These are phyloP conservation scores for Channa maculata DNA, from an alignment of 2,113 vertebrate genomes.

Conservation along the genomic window DNA sequence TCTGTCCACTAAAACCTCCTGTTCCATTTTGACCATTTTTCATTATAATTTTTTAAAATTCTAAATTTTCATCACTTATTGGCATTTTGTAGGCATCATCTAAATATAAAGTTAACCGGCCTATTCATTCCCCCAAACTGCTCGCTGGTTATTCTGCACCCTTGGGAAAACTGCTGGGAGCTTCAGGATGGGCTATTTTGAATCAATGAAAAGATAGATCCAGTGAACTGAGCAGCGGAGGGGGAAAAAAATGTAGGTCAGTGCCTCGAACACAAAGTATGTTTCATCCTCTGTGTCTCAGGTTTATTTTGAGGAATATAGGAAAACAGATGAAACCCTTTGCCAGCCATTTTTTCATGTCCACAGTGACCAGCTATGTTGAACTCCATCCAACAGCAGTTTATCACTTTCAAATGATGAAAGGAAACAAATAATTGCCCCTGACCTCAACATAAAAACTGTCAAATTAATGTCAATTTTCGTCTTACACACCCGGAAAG, in stretches of 20 bases:
- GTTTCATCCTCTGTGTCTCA: constrained; percentile 21
- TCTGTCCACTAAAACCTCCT: no score
- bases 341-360: background rate
- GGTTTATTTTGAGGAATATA: constrained; percentile 22
- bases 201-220: constrained; percentile 59
- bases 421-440: constrained; percentile 51
- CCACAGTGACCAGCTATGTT: constrained; percentile 15
- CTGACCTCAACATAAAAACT: constrained; percentile 33
- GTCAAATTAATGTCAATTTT: constrained; percentile 51
- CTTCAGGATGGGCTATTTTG: constrained; percentile 63
- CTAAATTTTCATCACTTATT: no score
- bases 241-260: constrained; percentile 39
- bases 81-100: no score
- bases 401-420: constrained; percentile 59
- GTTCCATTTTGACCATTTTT: no score
- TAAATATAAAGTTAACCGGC: constrained; percentile 8
- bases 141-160: constrained; percentile 36
- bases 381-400: constrained; percentile 38
- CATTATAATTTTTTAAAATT: no score
- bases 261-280: constrained; percentile 56
- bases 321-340: constrained; percentile 15
- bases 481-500: constrained; percentile 11
- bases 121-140: constrained; percentile 20
- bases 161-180: constrained; percentile 39
- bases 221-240: constrained; percentile 16